Evolutionary conservation across 2,797 vertebrate species (phyloP).

Genomic region (Clarias platycephalus): DNA sequence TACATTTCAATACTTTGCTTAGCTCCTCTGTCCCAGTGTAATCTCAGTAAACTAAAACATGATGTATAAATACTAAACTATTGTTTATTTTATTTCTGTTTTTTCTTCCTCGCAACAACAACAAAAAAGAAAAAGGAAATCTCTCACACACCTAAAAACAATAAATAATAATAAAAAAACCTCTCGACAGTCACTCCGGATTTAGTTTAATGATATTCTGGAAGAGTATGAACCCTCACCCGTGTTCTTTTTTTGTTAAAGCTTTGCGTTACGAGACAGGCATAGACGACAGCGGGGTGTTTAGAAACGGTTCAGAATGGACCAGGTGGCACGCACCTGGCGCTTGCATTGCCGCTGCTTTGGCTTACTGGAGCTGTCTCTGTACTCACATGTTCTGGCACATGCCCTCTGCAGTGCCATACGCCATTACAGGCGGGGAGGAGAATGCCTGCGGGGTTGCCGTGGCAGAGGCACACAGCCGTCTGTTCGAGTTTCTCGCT

Average conservation of each 20-base stretch:
- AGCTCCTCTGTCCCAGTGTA: constrained; percentile 72
- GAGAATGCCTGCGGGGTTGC: constrained; percentile 40
- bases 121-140: constrained; percentile 66
- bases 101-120: constrained; percentile 66
- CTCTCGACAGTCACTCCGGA: constrained; percentile 46
- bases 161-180: constrained; percentile 36
- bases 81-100: constrained; percentile 76
- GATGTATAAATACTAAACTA: constrained; percentile 81
- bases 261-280: not conserved
- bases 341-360: constrained; percentile 18
- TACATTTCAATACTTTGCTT: constrained; percentile 77
- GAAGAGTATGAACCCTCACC: not conserved
- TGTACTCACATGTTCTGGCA: constrained; percentile 47
- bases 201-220: constrained; percentile 28
- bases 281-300: not conserved
- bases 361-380: constrained; percentile 6
- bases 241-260: constrained; percentile 1
- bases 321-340: constrained; percentile 61
- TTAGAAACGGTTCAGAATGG: not conserved
- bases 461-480: constrained; percentile 43
- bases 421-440: constrained; percentile 39
- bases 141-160: constrained; percentile 67
- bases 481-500: constrained; percentile 38
- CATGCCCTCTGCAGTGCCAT: constrained; percentile 50
- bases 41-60: constrained; percentile 79